A percentile compares a stretch with the other conserved stretches of the same genome.
phyloP scores from a whole-genome alignment of 2,113 vertebrate genomes.

The Misgurnus anguillicaudatus region DNA sequence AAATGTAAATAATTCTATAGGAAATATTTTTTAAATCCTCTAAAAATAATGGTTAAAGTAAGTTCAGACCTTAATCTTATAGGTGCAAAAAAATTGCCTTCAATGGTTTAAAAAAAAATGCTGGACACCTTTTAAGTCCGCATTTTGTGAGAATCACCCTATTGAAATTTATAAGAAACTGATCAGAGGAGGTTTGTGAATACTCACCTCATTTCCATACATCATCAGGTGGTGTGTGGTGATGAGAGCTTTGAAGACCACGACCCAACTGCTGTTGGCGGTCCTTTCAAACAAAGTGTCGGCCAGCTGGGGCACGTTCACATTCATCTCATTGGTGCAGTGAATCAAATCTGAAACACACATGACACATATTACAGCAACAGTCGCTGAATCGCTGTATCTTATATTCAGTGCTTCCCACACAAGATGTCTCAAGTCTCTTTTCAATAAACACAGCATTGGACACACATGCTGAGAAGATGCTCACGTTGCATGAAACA shows the following conservation, averaged over 20 bases:
- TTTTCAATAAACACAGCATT: background rate
- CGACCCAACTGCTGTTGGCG: conserved; percentile 78
- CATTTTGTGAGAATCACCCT: too few species aligned
- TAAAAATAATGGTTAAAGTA: too few species aligned
- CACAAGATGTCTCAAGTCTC: background rate
- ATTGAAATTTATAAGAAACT: background rate
- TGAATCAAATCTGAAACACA: conserved; percentile 72
- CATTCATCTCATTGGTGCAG: conserved; percentile 80
- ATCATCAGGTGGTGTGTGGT: conserved; percentile 79
- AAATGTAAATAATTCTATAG: too few species aligned
- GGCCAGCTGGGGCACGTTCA: conserved; percentile 76
- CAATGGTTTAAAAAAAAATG: too few species aligned
- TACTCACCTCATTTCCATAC: conserved; percentile 77
- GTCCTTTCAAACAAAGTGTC: conserved; percentile 77
- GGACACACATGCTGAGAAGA: background rate
- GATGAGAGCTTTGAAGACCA: conserved; percentile 79
- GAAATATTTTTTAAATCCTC: too few species aligned
- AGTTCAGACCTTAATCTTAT: too few species aligned
- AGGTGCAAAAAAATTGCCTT: too few species aligned
- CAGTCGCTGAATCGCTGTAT: background rate
- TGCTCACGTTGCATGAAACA: background rate
- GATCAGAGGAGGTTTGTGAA: background rate
- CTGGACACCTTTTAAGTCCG: too few species aligned
- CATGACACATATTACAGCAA: background rate
- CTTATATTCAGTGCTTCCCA: background rate